Conservation (phyloP, 2,113 vertebrate genomes). For the Mobula hypostoma region DNA sequence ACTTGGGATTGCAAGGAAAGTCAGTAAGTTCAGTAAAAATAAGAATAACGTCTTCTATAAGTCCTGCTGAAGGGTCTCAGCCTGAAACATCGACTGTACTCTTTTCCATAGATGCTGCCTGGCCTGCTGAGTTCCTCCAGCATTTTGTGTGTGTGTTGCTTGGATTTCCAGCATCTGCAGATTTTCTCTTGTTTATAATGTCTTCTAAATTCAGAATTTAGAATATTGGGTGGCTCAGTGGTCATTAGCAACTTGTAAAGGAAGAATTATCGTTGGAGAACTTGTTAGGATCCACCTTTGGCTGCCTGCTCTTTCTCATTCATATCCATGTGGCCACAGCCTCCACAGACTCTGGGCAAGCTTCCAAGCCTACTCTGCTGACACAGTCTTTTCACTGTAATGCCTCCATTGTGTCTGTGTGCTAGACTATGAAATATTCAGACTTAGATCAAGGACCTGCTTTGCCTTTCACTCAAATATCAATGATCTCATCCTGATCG, state of each 20-base stretch:
- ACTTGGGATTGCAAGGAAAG: background rate
- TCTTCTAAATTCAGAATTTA: background rate
- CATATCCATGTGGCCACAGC: background rate
- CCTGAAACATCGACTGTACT: too few species aligned
- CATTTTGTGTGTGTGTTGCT: too few species aligned
- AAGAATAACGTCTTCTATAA: too few species aligned
- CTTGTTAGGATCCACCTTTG: background rate
- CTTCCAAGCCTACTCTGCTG: background rate
- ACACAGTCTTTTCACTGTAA: background rate
- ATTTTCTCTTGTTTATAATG: too few species aligned
- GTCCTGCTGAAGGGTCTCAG: too few species aligned
- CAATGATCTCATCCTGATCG: background rate
- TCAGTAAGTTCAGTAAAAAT: background rate
- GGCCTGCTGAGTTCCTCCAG: too few species aligned
- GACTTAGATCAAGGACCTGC: background rate
- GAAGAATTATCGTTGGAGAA: background rate
- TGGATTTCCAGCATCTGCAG: too few species aligned
- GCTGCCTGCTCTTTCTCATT: background rate
- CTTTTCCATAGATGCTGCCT: too few species aligned
- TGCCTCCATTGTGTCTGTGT: background rate
- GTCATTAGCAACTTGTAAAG: background rate
- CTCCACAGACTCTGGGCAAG: background rate
- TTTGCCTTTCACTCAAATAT: background rate
- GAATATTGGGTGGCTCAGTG: background rate
- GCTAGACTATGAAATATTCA: background rate